Conservation (phyloP, 2,113 vertebrate species). For the Pomatostomus ruficeps region DNA sequence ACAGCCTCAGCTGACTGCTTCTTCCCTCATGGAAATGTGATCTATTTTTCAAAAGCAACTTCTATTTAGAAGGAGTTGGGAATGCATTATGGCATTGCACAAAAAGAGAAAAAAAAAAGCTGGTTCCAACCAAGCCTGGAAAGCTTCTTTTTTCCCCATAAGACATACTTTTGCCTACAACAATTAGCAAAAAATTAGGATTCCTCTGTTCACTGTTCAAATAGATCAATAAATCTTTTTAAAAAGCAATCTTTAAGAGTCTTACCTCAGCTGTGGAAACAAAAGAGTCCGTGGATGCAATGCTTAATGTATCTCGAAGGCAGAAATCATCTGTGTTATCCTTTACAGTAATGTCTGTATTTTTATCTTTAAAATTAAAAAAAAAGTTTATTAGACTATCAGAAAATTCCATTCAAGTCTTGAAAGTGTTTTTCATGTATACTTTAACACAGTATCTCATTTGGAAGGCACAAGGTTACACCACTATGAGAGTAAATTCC, state of each 20-base stretch:
- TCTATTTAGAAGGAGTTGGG: not conserved
- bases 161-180: not conserved
- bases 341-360: conserved; percentile 72
- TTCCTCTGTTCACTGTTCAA: not conserved
- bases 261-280: conserved; percentile 91
- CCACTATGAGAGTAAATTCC: not conserved
- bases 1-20: not conserved
- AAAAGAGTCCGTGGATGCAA: conserved; percentile 89
- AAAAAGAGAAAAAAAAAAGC: not conserved
- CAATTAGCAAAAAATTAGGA: not conserved
- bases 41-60: not conserved
- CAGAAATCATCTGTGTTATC: conserved; percentile 79
- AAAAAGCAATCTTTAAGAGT: not conserved
- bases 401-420: not conserved
- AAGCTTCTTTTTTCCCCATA: not conserved
- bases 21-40: not conserved
- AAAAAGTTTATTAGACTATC: not conserved
- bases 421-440: not conserved
- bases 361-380: conserved; percentile 74
- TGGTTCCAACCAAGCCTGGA: not conserved
- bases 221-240: not conserved
- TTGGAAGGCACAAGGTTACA: not conserved
- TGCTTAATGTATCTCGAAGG: conserved; percentile 83
- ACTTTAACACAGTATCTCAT: not conserved
- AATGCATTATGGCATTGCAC: not conserved